Evolutionary conservation across 1,140 invertebrate genomes (phyloP).

Genomic region (Nasonia longicornis): DNA sequence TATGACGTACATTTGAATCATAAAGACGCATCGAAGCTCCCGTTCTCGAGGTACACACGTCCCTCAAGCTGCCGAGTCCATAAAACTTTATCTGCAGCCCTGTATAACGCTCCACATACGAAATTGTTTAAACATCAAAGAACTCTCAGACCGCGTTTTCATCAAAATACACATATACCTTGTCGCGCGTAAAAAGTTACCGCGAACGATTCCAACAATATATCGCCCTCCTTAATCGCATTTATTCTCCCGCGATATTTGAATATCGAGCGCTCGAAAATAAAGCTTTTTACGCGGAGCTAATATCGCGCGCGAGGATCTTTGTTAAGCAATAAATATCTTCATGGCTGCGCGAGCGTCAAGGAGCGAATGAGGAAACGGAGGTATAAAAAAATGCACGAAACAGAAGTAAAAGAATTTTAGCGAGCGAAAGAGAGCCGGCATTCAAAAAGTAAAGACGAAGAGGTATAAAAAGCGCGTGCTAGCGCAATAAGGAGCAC

Average conservation of each 20-base stretch:
- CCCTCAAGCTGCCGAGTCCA: neutral
- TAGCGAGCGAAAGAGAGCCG: neutral
- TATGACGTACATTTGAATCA: no score
- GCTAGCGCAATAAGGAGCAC: neutral
- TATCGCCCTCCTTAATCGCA: neutral
- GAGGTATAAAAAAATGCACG: neutral
- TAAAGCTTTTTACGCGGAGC: neutral
- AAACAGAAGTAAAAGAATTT: slow-evolving; percentile 18
- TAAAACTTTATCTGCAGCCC: neutral
- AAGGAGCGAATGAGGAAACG: neutral
- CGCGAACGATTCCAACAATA: neutral
- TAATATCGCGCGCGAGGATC: neutral
- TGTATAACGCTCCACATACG: neutral
- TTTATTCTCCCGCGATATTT: neutral
- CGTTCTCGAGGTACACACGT: no score
- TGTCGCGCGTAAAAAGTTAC: neutral
- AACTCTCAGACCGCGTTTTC: neutral
- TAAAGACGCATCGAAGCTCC: no score
- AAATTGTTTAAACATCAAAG: neutral
- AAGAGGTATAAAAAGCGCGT: neutral
- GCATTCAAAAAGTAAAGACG: slow-evolving; percentile 2
- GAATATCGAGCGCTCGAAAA: neutral
- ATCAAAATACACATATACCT: neutral
- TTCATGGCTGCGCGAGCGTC: neutral
- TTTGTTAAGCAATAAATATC: slow-evolving; percentile 23